Evolutionary conservation across 2,888 invertebrate species (phyloP), one percentile per base, ranked within the genome.

Genomic region (Ornithoptera priamus): DNA sequence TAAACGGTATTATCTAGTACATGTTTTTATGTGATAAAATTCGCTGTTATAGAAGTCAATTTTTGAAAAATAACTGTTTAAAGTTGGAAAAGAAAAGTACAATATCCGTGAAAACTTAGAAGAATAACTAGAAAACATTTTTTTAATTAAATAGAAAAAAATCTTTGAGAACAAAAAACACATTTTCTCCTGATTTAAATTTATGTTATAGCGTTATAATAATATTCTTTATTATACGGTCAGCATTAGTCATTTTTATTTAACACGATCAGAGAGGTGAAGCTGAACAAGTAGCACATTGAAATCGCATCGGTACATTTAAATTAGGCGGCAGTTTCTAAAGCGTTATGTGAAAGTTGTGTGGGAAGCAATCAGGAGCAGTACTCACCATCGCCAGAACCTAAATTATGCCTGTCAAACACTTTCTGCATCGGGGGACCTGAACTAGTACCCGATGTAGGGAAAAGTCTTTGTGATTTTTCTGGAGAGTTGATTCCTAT

Each of bases 301-400:
- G 67, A 73, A 65, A 67, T 71, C 70, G 74, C 75, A 70, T 73
- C 30, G 22, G 62, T 46, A 62, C 22, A 74, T 78, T 75, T 77
- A 79, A 78, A 76, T 74, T 71, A 74, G 71, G 75, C 74, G 68
- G 74, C 74, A 78, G 77, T 71, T 72, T 73, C 61, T 56, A 58
- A 75, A 75, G 74, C 73, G 58, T 72, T 71, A 70, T 70, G 60
- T 68, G 68, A 24, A 22, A 67, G 57, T 62, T 68, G 59, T 22
- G 46, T 46, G 12, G 57, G 20, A 65, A 65, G 66, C 68, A 70
- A 68, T 67, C 22, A 36, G 64, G 39, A 36, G 36, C 50, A 57
- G 53, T 72, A 91, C 92, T 90, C 81, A 92, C 92, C 92, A 74
- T 92, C 89, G 64, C 87, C 87, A 65, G 89, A 82, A 77, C 89